phyloP scores from a whole-genome alignment of 1,140 invertebrate genomes.

The Charaxes varanes region DNA sequence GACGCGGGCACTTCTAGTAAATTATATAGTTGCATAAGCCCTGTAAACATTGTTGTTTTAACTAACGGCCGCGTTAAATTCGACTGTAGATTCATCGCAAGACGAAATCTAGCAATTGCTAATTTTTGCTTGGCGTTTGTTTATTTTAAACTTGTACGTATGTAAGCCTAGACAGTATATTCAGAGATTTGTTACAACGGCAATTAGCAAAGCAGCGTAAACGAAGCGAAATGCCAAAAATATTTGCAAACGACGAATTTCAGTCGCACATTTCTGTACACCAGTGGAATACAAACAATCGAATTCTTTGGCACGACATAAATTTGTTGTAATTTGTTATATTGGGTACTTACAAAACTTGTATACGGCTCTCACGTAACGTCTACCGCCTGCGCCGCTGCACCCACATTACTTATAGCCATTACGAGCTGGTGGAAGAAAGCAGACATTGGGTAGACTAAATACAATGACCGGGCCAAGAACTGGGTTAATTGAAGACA shows the following conservation, averaged over 20 bases:
- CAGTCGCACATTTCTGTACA: conserved; percentile 1
- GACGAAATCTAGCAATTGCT: too few relatives aligned
- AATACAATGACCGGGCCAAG: conserved; percentile 44
- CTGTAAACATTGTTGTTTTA: too few relatives aligned
- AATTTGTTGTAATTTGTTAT: conserved; percentile 5
- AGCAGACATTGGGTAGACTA: conserved; percentile 61
- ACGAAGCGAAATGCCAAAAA: conserved; percentile 22
- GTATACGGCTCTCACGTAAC: conserved; percentile 43
- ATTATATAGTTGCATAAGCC: too few relatives aligned
- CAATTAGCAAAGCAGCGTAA: conserved; percentile 11
- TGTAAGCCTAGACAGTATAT: too few relatives aligned
- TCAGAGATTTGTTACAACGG: too few relatives aligned
- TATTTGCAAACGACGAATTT: conserved; percentile 6
- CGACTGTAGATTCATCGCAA: too few relatives aligned
- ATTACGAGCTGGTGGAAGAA: conserved; percentile 51
- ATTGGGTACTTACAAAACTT: conserved; percentile 49
- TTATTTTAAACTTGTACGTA: too few relatives aligned
- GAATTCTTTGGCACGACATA: neutral
- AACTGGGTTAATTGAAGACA: conserved; percentile 67
- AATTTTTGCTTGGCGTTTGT: too few relatives aligned
- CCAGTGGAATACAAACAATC: conserved; percentile 5
- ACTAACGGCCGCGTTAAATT: too few relatives aligned
- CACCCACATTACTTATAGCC: conserved; percentile 50
- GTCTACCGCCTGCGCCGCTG: conserved; percentile 29
- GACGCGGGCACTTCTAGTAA: too few relatives aligned